Base-by-base conservation (phyloP, 53 echinoderm and acorn worm species). In the Actinopyga echinites region DNA sequence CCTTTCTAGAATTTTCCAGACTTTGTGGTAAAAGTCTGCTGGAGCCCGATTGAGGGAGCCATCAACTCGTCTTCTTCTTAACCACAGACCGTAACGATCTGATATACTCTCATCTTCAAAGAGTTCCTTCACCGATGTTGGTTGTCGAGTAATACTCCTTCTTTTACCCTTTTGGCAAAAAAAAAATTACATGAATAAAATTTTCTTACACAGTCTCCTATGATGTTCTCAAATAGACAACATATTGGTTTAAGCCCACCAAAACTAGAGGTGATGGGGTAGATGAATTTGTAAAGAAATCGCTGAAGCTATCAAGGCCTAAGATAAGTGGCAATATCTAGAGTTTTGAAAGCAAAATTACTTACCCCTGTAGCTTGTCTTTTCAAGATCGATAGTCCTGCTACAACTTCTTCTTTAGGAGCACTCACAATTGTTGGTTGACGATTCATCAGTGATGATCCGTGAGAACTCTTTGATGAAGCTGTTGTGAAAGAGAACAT, bases 11-110 rank as follows among this genome's bases (percentile, higher is more conserved):
- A 96, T 83, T 65, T 93, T 91, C 96, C 96, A 96, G 28, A 96
- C 93, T 84, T 96, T 96, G 64, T 57, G 71, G 54, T 96, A 96
- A 79, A 96, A 96, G 79, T 93, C 93, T 15, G 92, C 80, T 12
- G 96, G 96, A 44, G 88, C 96, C 9, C 96, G 83, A 64, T 96
- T 96, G 79, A 96, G 90, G 57, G 96, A 91, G 62, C 96, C 96
- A 63, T 96, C 96, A 22, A 96, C 84, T 36, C 96, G 33, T 30
- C 96, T 60, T 34, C 96, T 85, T 25, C 96, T 71, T 58, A 96
- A 74, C 96, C 96, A 96, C 82, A 94, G 96, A 13, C 96, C 96
- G 2, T 89, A 79, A 32, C 90, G 83, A 19, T 96, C 93, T 31
- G 85, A 82, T 9, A 83, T 77, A 32, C 87, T 78, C 15, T 93